phyloP scores from a whole-genome alignment of 2,797 vertebrate species.

The Martes flavigula region DNA sequence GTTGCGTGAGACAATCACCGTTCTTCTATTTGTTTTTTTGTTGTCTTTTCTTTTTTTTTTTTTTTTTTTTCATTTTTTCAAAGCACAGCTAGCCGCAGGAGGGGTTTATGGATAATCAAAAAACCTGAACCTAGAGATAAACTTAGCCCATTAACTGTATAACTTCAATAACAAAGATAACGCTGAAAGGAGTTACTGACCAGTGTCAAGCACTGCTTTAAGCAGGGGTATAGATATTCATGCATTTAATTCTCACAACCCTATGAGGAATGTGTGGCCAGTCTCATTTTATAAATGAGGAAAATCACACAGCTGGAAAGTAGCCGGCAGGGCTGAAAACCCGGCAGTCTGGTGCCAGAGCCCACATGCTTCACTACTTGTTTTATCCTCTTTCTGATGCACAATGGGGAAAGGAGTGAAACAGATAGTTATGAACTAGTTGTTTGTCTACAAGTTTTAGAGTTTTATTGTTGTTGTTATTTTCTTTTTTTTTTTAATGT shows the following conservation, averaged over 20 bases:
- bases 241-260: neutral
- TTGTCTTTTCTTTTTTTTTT: too few species aligned
- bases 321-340: neutral
- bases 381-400: neutral
- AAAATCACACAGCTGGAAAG: neutral
- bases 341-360: neutral
- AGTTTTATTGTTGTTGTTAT: neutral
- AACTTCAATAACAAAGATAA: conserved; percentile 4
- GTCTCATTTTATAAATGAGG: neutral
- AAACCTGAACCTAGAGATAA: neutral
- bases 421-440: neutral
- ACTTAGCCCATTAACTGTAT: neutral
- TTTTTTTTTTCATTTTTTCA: neutral
- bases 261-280: neutral
- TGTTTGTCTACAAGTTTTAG: neutral
- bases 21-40: too few species aligned
- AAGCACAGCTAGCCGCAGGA: neutral
- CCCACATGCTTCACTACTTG: neutral
- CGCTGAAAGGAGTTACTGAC: neutral
- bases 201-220: neutral
- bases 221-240: neutral
- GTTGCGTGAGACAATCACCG: neutral
- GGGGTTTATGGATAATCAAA: neutral
- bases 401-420: fast-evolving
- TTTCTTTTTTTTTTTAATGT: neutral